Percentiles rank a stretch among this genome's conserved stretches.
Evolutionary conservation across 2,888 invertebrate genomes (phyloP).

Genomic region (Busseola fusca): DNA sequence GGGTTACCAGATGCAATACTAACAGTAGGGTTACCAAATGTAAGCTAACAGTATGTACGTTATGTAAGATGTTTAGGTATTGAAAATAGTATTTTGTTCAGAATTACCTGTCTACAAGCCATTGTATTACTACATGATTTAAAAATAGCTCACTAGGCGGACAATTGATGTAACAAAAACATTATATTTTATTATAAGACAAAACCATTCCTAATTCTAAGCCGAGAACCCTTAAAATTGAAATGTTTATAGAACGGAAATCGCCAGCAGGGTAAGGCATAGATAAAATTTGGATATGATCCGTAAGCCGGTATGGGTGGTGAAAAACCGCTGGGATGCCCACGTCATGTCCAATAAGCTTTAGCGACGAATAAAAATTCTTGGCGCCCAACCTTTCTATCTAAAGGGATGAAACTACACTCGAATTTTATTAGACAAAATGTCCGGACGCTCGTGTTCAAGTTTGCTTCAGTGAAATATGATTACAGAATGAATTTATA

Average conservation of each 20-base stretch:
- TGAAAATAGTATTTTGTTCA: not conserved
- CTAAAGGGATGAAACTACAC: conserved; percentile 71
- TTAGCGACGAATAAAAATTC: conserved; percentile 69
- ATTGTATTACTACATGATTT: not conserved
- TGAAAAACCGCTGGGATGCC: conserved; percentile 63
- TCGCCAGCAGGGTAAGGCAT: conserved; percentile 16
- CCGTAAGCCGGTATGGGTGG: conserved; percentile 41
- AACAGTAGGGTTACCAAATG: too few relatives aligned
- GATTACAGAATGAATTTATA: conserved; percentile 5
- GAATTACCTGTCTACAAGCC: not conserved
- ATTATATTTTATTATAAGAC: not conserved
- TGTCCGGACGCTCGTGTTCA: conserved; percentile 20
- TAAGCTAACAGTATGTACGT: too few relatives aligned
- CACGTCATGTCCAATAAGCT: conserved; percentile 63
- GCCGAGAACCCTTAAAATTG: conserved; percentile 14
- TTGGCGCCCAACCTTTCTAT: conserved; percentile 70
- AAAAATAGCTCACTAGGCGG: not conserved
- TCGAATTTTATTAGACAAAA: conserved; percentile 69
- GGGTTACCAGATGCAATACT: too few relatives aligned
- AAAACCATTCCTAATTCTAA: not conserved
- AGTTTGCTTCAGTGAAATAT: conserved; percentile 3
- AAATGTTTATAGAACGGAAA: conserved; percentile 35
- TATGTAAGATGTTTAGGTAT: too few relatives aligned
- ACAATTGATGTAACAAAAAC: not conserved
- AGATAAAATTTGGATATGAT: conserved; percentile 49